These are phyloP conservation scores for Tyria jacobaeae DNA, from an alignment of 2,888 invertebrate genomes.

Conservation along the genomic window DNA sequence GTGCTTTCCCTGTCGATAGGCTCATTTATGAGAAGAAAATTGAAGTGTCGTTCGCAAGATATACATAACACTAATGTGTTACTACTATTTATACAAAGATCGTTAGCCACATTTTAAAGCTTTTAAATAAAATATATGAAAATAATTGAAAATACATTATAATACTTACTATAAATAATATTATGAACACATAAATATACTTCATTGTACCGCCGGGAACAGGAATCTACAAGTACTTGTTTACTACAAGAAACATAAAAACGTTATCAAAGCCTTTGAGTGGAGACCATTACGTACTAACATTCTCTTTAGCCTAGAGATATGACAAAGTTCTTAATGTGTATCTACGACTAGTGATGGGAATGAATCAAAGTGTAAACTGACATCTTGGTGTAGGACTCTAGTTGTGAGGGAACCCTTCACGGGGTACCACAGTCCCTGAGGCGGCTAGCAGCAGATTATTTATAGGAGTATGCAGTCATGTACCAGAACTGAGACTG, in stretches of 20 bases:
- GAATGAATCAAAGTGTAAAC: neutral
- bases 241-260: slow-evolving; percentile 11
- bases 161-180: slow-evolving; percentile 54
- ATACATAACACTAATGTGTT: too few relatives aligned
- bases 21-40: too few relatives aligned
- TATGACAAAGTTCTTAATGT: slow-evolving; percentile 28
- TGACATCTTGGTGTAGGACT: too few relatives aligned
- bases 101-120: too few relatives aligned
- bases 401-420: too few relatives aligned
- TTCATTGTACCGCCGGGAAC: slow-evolving; percentile 23
- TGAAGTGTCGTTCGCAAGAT: too few relatives aligned
- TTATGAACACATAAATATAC: slow-evolving; percentile 43
- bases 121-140: neutral
- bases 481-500: too few relatives aligned
- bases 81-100: too few relatives aligned
- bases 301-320: slow-evolving; percentile 23
- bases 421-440: too few relatives aligned
- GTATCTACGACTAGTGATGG: slow-evolving; percentile 14
- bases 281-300: slow-evolving; percentile 4
- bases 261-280: slow-evolving; percentile 12
- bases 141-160: neutral
- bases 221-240: slow-evolving; percentile 1
- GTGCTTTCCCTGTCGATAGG: too few relatives aligned
- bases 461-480: too few relatives aligned
- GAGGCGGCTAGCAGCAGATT: too few relatives aligned